These are phyloP conservation scores for Thymelicus lineola DNA, from an alignment of 2,888 invertebrate genomes.

Conservation along the genomic window DNA sequence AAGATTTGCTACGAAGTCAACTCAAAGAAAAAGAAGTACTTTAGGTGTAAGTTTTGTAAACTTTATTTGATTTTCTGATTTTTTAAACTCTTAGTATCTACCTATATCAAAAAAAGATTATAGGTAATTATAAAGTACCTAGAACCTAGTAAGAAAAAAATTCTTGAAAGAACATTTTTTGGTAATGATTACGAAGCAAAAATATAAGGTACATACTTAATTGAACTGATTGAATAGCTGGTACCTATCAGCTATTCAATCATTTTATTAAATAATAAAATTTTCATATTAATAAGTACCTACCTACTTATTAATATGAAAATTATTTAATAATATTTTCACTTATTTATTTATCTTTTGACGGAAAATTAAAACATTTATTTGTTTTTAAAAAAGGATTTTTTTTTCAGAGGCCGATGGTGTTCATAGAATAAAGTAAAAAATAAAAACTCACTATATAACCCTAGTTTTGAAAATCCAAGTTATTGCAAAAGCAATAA, in stretches of 20 bases:
- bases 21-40: conserved; percentile 47
- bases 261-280: no score
- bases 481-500: conserved; percentile 81
- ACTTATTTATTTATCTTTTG: background rate
- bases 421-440: conserved; percentile 54
- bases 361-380: background rate
- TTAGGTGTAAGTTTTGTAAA: conserved; percentile 52
- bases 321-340: background rate
- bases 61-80: background rate
- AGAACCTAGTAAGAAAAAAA: background rate
- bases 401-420: conserved; percentile 69
- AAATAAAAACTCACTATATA: conserved; percentile 63
- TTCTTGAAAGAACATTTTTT: no score
- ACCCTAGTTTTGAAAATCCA: conserved; percentile 69
- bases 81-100: background rate
- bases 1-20: conserved; percentile 8
- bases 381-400: background rate
- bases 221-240: no score
- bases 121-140: background rate
- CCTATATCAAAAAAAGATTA: background rate
- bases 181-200: no score
- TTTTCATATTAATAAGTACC: no score
- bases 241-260: no score
- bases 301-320: background rate
- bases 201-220: no score